Conservation (phyloP, 2,113 vertebrate species). For the Eonycteris spelaea region DNA sequence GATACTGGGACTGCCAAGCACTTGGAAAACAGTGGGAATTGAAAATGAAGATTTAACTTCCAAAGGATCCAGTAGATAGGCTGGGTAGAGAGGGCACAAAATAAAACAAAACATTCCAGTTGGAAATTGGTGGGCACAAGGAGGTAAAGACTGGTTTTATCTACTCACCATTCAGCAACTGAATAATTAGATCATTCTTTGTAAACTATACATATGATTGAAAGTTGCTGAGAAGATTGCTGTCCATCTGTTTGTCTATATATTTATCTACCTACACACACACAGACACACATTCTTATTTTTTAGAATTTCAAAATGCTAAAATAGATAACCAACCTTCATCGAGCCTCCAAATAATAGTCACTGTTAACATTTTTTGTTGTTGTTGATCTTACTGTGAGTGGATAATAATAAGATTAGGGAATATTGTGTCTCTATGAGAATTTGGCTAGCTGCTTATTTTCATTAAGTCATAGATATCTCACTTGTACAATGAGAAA, state of each 20-base stretch:
- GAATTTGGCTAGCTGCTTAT: not conserved
- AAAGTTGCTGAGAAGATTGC: not conserved
- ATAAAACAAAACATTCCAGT: not conserved
- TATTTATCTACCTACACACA: not conserved
- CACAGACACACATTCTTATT: not conserved
- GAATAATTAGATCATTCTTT: not conserved
- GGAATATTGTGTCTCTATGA: not conserved
- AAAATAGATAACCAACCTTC: not conserved
- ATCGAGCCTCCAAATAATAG: not conserved
- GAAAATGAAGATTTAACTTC: not conserved
- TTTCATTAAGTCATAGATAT: not conserved
- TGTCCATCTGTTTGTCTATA: no score
- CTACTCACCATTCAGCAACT: not conserved
- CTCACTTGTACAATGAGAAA: not conserved
- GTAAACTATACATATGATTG: not conserved
- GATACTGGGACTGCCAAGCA: not conserved
- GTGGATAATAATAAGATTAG: not conserved
- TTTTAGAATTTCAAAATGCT: not conserved
- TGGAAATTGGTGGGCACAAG: not conserved
- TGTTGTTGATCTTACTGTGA: not conserved
- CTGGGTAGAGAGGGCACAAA: not conserved
- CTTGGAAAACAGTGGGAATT: not conserved
- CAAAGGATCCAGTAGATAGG: not conserved
- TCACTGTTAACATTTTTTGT: not conserved
- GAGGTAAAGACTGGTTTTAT: not conserved